Evolutionary conservation across 2,888 invertebrate genomes (phyloP).

Genomic region (Cephonodes hylas): DNA sequence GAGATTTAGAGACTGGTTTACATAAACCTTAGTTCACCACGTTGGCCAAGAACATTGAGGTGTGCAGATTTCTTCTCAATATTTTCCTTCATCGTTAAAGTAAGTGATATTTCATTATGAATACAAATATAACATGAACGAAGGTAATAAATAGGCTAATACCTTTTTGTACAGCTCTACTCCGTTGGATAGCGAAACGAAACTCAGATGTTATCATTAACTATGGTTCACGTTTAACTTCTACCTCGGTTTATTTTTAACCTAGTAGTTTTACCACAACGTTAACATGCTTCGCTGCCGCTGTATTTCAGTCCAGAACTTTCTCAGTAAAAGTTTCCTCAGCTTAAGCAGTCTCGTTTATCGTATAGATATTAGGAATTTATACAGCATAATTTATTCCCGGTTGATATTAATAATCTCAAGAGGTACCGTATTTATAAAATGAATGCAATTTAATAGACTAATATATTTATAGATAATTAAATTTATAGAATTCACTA

Average conservation of each 20-base stretch:
- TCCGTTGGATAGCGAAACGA: not conserved
- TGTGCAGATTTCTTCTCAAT: too few species aligned
- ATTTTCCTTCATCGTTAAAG: too few species aligned
- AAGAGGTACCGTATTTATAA: not conserved
- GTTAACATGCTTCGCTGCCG: not conserved
- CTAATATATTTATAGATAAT: too few species aligned
- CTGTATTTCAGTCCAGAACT: not conserved
- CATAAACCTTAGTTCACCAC: too few species aligned
- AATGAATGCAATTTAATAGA: too few species aligned
- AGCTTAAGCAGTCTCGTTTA: not conserved
- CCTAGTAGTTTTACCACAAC: not conserved
- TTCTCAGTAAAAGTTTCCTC: not conserved
- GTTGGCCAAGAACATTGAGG: too few species aligned
- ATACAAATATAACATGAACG: too few species aligned
- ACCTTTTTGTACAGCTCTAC: too few species aligned
- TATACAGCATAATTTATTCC: not conserved
- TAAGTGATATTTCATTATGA: too few species aligned
- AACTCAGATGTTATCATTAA: not conserved
- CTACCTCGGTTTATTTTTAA: not conserved
- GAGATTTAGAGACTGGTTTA: too few species aligned
- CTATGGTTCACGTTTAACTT: not conserved
- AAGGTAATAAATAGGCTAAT: too few species aligned
- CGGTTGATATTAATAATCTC: not conserved
- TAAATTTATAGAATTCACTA: too few species aligned
- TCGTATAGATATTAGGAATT: not conserved